Evolutionary conservation across 2,888 invertebrate species (phyloP).

Genomic region (Drosophila mimetica): DNA sequence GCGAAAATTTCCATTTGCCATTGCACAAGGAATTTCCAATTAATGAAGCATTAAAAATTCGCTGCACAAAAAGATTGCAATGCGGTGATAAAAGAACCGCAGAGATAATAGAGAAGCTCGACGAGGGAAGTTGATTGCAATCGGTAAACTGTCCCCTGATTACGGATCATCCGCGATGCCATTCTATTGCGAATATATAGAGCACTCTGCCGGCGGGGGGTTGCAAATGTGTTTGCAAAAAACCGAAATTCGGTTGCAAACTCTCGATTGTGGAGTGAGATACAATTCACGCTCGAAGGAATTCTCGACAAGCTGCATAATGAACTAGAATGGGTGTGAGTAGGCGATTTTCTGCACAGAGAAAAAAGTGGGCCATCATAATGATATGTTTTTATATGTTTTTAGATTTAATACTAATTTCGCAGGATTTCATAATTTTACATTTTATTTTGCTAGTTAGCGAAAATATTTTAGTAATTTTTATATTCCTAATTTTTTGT

Average conservation of each 20-base stretch:
- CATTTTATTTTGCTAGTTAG: too few species aligned
- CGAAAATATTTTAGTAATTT: too few species aligned
- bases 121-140: conserved; percentile 62
- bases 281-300: conserved; percentile 69
- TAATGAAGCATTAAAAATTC: conserved; percentile 69
- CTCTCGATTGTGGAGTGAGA: conserved; percentile 59
- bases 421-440: too few species aligned
- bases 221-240: conserved; percentile 40
- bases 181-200: conserved; percentile 35
- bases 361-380: neutral
- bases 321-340: conserved; percentile 61
- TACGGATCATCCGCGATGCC: conserved; percentile 44
- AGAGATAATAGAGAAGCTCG: conserved; percentile 57
- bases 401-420: too few species aligned
- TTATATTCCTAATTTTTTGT: too few species aligned
- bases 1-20: conserved; percentile 48
- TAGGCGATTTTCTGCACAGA: conserved; percentile 39
- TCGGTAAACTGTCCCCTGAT: conserved; percentile 58
- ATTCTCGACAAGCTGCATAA: conserved; percentile 60
- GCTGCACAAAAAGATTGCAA: conserved; percentile 48
- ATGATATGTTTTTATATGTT: too few species aligned
- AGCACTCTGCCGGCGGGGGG: conserved; percentile 55
- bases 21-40: conserved; percentile 46
- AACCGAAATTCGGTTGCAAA: conserved; percentile 44
- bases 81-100: conserved; percentile 50